Conservation (phyloP, 2,797 vertebrate species). For the Jordanella pulchra region DNA sequence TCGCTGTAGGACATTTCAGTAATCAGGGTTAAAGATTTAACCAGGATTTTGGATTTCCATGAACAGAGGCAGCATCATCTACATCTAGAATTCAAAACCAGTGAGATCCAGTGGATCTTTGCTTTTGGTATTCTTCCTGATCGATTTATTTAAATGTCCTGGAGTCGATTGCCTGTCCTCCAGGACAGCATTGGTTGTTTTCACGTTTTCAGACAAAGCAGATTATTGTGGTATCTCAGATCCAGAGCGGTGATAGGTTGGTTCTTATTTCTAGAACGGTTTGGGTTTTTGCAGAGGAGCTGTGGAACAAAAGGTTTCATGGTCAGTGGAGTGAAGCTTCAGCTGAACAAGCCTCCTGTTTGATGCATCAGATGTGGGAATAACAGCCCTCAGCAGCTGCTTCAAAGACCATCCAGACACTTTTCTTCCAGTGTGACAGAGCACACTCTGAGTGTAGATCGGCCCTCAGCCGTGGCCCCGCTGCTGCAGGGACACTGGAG, state of each 20-base stretch:
- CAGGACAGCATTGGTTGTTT: no score
- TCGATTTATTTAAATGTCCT: background rate
- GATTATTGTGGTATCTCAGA: background rate
- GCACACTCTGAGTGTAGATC: conserved; percentile 47
- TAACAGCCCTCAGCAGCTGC: conserved; percentile 55
- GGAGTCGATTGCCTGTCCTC: no score
- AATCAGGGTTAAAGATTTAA: background rate
- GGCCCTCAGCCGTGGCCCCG: conserved; percentile 60
- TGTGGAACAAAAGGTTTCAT: conserved; percentile 38
- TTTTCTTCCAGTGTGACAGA: conserved; percentile 25
- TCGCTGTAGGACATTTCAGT: background rate
- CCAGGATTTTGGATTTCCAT: background rate
- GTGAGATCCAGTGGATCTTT: background rate
- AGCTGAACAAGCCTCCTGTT: conserved; percentile 44
- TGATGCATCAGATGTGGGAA: conserved; percentile 55
- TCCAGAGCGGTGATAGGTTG: no score
- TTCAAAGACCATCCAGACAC: conserved; percentile 48
- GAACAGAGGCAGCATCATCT: no score
- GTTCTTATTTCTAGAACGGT: background rate
- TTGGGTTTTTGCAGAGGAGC: background rate
- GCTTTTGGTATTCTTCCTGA: background rate
- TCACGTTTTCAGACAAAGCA: background rate
- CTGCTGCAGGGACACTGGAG: conserved; percentile 72
- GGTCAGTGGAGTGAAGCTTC: conserved; percentile 44
- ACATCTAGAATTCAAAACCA: no score